These are phyloP conservation scores for Papilio gigon DNA, from an alignment of 2,888 invertebrate genomes.

Conservation along the genomic window DNA sequence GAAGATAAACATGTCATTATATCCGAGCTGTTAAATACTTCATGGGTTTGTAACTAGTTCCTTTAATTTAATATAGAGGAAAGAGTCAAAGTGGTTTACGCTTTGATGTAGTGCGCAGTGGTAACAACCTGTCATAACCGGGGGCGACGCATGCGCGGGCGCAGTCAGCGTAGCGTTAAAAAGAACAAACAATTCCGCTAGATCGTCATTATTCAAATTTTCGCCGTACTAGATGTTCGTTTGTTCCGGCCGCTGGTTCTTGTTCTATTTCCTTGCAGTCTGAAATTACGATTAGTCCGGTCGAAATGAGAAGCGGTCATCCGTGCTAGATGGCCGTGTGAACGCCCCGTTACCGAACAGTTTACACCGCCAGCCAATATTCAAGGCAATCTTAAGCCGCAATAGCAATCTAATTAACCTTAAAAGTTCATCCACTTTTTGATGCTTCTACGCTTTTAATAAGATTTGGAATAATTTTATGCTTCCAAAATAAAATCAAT, in stretches of 20 bases:
- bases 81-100: conserved; percentile 30
- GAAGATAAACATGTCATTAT: too few species aligned
- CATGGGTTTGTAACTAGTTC: too few species aligned
- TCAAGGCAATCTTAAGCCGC: conserved; percentile 28
- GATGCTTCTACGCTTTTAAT: conserved; percentile 28
- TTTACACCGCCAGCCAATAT: conserved; percentile 58
- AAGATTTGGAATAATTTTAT: conserved; percentile 34
- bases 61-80: too few species aligned
- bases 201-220: conserved; percentile 81
- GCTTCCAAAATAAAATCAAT: conserved; percentile 10
- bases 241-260: conserved; percentile 79
- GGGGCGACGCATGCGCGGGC: conserved; percentile 52
- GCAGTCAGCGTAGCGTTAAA: conserved; percentile 73
- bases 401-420: conserved; percentile 37
- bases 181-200: conserved; percentile 78
- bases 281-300: conserved; percentile 80
- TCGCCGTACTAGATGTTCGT: conserved; percentile 79
- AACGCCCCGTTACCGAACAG: conserved; percentile 76
- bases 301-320: conserved; percentile 76
- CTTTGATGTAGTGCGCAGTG: conserved; percentile 50
- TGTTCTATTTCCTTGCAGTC: conserved; percentile 76
- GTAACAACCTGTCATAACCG: conserved; percentile 54
- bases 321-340: conserved; percentile 79
- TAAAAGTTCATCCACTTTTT: conserved; percentile 30
- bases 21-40: too few species aligned